A percentile compares a stretch with the other conserved stretches of the same genome.
These are phyloP conservation scores for Aphis gossypii DNA, from an alignment of 1,140 invertebrate species.

Conservation along the genomic window DNA sequence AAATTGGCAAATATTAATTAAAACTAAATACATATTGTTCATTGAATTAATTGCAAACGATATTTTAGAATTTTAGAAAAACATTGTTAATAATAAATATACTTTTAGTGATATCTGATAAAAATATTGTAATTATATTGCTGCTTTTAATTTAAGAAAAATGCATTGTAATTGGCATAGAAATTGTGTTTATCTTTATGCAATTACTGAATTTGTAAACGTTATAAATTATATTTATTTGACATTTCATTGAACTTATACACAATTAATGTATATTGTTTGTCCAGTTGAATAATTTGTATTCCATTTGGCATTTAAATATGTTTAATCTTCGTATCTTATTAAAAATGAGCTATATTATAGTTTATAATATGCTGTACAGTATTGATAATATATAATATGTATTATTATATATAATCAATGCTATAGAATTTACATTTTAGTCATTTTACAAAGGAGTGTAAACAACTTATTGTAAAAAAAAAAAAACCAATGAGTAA, in stretches of 20 bases:
- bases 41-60: not conserved
- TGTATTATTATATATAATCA: too few species aligned
- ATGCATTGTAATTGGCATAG: not conserved
- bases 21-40: not conserved
- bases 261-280: not conserved
- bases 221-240: not conserved
- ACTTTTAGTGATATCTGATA: not conserved
- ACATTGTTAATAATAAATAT: not conserved
- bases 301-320: not conserved
- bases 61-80: too few species aligned
- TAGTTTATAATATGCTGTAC: not conserved
- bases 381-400: too few species aligned
- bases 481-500: not conserved
- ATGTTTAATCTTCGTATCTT: not conserved
- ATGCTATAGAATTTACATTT: not conserved
- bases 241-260: not conserved
- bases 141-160: not conserved
- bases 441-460: not conserved
- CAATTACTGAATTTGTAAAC: not conserved
- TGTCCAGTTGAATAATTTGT: not conserved
- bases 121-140: not conserved
- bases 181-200: not conserved
- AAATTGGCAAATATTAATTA: not conserved
- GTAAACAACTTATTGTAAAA: not conserved
- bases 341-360: not conserved